Percentiles rank a stretch among this genome's conserved stretches.
Conservation (phyloP, 2,113 vertebrate genomes). For the Ceratotherium simum region DNA sequence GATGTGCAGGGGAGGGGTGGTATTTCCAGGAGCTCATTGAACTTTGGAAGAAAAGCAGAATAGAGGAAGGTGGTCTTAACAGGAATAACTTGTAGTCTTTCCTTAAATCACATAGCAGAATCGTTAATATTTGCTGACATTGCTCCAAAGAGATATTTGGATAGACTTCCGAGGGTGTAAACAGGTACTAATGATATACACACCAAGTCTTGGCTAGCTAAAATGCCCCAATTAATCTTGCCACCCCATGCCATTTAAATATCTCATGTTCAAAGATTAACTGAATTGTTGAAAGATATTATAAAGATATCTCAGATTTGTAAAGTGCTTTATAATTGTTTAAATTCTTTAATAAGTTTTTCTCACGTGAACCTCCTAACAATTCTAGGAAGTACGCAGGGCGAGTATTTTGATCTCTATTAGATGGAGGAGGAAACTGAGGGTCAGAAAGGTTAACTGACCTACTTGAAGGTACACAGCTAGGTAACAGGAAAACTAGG, state of each 20-base stretch:
- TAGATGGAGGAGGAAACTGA: background rate
- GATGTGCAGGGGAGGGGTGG: fast-evolving
- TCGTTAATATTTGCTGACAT: background rate
- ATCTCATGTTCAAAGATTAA: background rate
- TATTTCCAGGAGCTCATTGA: background rate
- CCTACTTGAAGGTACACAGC: background rate
- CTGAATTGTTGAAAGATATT: background rate
- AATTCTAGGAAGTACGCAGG: background rate
- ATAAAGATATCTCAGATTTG: background rate
- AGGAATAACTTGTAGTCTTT: background rate
- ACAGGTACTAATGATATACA: background rate
- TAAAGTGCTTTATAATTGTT: background rate
- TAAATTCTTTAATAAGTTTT: slow-evolving; percentile 35
- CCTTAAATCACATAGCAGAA: background rate
- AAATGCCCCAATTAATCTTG: background rate
- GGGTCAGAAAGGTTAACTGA: background rate
- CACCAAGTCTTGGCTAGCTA: background rate
- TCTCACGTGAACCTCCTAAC: background rate
- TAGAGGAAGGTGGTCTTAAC: background rate
- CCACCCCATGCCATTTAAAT: background rate
- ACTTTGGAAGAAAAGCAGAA: background rate
- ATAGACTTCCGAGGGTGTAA: background rate
- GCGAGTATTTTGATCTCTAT: background rate
- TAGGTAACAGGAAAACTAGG: background rate
- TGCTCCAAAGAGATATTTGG: background rate